Evolutionary conservation across 2,797 vertebrate species (phyloP).

Genomic region (Hydrolagus colliei): DNA sequence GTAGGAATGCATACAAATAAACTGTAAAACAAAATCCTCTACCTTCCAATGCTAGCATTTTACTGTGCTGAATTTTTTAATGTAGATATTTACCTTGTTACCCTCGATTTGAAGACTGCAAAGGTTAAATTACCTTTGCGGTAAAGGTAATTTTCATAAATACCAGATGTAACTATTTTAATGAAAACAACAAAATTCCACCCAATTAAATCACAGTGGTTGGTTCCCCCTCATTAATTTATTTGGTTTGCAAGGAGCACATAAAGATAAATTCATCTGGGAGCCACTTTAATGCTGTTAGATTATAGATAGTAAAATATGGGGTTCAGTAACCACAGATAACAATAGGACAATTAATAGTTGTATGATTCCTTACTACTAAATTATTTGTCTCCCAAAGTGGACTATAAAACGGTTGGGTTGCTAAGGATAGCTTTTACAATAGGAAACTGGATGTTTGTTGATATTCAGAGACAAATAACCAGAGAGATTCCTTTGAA

Average conservation of each 20-base stretch:
- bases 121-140: too few species aligned
- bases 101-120: not conserved
- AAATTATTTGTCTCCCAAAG: not conserved
- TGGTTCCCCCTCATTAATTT: not conserved
- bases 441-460: not conserved
- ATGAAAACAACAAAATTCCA: not conserved
- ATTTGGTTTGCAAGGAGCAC: not conserved
- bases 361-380: not conserved
- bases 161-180: not conserved
- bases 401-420: not conserved
- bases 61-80: not conserved
- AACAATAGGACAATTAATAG: not conserved
- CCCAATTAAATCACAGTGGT: not conserved
- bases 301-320: not conserved
- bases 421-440: not conserved
- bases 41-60: not conserved
- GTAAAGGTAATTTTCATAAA: too few species aligned
- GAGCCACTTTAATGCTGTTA: too few species aligned
- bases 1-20: not conserved
- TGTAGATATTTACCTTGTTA: not conserved
- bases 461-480: not conserved
- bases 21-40: not conserved
- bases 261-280: not conserved
- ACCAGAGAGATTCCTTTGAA: not conserved
- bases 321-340: not conserved